These are phyloP conservation scores for Taenaris catops DNA, from an alignment of 2,888 invertebrate species.

Conservation along the genomic window DNA sequence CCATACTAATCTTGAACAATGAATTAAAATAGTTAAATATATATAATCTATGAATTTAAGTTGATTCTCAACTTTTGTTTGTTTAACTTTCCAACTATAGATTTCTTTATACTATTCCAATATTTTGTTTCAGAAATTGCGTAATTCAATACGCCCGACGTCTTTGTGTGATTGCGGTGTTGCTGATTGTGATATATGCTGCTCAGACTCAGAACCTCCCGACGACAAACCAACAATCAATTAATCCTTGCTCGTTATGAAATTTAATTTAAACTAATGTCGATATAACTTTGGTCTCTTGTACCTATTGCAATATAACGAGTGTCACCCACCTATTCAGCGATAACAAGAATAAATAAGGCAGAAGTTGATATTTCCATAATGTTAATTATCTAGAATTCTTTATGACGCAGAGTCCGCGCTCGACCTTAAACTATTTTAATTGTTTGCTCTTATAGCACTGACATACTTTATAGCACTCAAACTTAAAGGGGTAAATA, in stretches of 20 bases:
- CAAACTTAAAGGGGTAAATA: slow-evolving; percentile 30
- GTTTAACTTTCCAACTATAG: too few species aligned
- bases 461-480: slow-evolving; percentile 38
- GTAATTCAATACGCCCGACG: slow-evolving; percentile 86
- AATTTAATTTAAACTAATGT: slow-evolving; percentile 1
- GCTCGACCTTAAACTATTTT: slow-evolving; percentile 49
- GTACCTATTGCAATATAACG: slow-evolving; percentile 19
- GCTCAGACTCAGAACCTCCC: slow-evolving; percentile 62
- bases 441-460: slow-evolving; percentile 25
- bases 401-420: slow-evolving; percentile 38
- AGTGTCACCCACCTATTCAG: slow-evolving; percentile 22
- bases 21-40: too few species aligned
- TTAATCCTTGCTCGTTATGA: slow-evolving; percentile 38
- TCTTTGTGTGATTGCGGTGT: slow-evolving; percentile 87
- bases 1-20: too few species aligned
- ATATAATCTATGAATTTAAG: too few species aligned
- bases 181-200: slow-evolving; percentile 85
- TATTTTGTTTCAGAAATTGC: slow-evolving; percentile 85
- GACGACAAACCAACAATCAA: slow-evolving; percentile 65
- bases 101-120: too few species aligned
- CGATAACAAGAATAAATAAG: slow-evolving; percentile 54
- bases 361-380: slow-evolving; percentile 46
- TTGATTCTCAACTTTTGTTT: too few species aligned
- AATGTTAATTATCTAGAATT: slow-evolving; percentile 54
- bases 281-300: slow-evolving; percentile 12